Percentiles rank a stretch among this genome's conserved stretches.
phyloP scores from a whole-genome alignment of 2,888 invertebrate genomes.

The Chymomyza amoena region DNA sequence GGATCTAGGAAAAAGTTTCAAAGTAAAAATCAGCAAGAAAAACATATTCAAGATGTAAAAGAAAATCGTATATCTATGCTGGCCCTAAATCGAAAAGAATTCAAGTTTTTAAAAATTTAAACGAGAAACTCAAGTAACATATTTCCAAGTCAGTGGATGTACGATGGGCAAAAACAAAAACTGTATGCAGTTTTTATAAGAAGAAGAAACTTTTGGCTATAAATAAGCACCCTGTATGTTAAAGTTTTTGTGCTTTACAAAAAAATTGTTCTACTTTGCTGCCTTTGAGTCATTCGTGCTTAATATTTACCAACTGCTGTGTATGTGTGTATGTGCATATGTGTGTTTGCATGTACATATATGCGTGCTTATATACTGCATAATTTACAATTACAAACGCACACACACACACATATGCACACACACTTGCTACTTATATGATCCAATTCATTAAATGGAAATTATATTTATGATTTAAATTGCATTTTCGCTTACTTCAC shows the following conservation, averaged over 20 bases:
- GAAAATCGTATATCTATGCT: no score
- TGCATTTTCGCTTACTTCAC: slow-evolving; percentile 48
- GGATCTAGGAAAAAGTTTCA: no score
- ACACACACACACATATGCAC: not conserved
- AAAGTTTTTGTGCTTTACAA: slow-evolving; percentile 26
- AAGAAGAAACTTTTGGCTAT: no score
- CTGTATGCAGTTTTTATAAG: no score
- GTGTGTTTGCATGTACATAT: not conserved
- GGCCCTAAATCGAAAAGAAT: no score
- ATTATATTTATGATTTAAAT: slow-evolving; percentile 69
- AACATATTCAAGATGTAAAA: no score
- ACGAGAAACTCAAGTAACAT: no score
- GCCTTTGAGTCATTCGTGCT: slow-evolving; percentile 57
- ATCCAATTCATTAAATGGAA: slow-evolving; percentile 68
- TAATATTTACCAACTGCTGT: slow-evolving; percentile 41
- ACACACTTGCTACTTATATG: slow-evolving; percentile 24
- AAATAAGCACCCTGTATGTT: not conserved
- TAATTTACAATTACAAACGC: not conserved
- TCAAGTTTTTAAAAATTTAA: no score
- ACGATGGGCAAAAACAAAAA: no score
- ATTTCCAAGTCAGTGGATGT: no score
- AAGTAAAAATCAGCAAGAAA: no score
- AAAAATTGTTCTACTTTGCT: slow-evolving; percentile 48
- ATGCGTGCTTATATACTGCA: not conserved
- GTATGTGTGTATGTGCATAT: not conserved